A percentile compares a stretch with the other conserved stretches of the same genome.
Evolutionary conservation across 2,888 invertebrate genomes (phyloP).

Genomic region (Pseudanteris insignis): DNA sequence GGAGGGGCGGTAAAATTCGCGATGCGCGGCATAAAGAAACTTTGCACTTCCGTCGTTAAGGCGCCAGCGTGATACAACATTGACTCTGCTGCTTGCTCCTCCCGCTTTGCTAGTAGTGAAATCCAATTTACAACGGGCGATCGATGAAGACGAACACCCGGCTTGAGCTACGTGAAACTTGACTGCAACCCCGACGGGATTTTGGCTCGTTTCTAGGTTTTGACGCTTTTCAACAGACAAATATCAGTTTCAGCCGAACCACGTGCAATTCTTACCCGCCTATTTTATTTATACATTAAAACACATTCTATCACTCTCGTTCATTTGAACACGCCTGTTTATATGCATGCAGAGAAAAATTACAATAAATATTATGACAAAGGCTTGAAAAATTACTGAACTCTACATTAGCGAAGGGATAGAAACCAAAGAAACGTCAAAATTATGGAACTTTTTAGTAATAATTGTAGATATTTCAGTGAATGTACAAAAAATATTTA

Average conservation of each 20-base stretch:
- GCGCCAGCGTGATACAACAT: slow-evolving; percentile 43
- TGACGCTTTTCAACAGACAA: slow-evolving; percentile 21
- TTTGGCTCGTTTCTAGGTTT: slow-evolving; percentile 19
- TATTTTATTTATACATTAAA: no score
- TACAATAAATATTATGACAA: no score
- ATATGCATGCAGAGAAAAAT: no score
- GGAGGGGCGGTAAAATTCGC: slow-evolving; percentile 33
- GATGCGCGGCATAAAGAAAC: slow-evolving; percentile 38
- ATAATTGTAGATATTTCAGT: no score
- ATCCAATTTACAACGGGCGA: slow-evolving; percentile 46
- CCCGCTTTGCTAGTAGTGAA: slow-evolving; percentile 38
- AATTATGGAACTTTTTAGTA: no score
- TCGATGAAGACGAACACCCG: slow-evolving; percentile 46
- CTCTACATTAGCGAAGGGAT: no score
- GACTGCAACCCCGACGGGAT: slow-evolving; percentile 40
- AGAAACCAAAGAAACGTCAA: no score
- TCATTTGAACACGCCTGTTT: no score
- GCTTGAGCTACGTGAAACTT: slow-evolving; percentile 38
- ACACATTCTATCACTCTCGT: no score
- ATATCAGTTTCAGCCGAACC: slow-evolving; percentile 8
- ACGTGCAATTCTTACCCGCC: neutral
- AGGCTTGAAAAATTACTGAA: no score
- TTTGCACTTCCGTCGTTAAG: slow-evolving; percentile 44
- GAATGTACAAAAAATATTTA: no score
- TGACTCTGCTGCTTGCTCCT: slow-evolving; percentile 31